Percentiles rank a stretch among this genome's conserved stretches.
These are phyloP conservation scores for Chionodraco myersi DNA, from an alignment of 2,113 vertebrate species.

Conservation along the genomic window DNA sequence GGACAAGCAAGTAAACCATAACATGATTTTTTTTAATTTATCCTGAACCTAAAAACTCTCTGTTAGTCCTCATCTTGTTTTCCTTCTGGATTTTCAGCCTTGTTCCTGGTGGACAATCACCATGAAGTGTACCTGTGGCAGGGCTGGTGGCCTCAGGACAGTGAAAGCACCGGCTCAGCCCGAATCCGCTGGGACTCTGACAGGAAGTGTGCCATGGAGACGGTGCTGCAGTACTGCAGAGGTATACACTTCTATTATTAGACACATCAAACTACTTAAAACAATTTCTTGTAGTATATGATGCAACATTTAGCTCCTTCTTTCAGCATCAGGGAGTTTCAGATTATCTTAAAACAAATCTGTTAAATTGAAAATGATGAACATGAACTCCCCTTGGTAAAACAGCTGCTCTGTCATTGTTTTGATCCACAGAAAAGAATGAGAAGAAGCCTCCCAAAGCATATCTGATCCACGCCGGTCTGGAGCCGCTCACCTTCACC, in stretches of 20 bases:
- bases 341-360: too few species aligned
- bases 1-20: not conserved
- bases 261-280: not conserved
- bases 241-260: conserved; percentile 73
- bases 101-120: conserved; percentile 96
- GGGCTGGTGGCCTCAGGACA: conserved; percentile 95
- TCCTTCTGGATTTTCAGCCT: conserved; percentile 73
- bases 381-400: not conserved
- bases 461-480: conserved; percentile 93
- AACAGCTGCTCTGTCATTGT: fast-evolving
- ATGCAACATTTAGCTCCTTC: not conserved
- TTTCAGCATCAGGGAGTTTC: not conserved
- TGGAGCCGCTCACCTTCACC: conserved; percentile 94
- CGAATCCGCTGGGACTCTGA: conserved; percentile 93
- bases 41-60: not conserved
- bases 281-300: too few species aligned
- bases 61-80: not conserved
- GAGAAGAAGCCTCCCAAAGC: conserved; percentile 92
- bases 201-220: conserved; percentile 95
- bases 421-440: conserved; percentile 86
- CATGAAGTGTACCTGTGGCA: conserved; percentile 98
- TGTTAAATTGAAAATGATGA: too few species aligned
- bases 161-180: conserved; percentile 91
- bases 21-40: too few species aligned
- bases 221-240: conserved; percentile 92